Base-by-base conservation (phyloP, 2,797 vertebrate species). In the Myotis myotis region DNA sequence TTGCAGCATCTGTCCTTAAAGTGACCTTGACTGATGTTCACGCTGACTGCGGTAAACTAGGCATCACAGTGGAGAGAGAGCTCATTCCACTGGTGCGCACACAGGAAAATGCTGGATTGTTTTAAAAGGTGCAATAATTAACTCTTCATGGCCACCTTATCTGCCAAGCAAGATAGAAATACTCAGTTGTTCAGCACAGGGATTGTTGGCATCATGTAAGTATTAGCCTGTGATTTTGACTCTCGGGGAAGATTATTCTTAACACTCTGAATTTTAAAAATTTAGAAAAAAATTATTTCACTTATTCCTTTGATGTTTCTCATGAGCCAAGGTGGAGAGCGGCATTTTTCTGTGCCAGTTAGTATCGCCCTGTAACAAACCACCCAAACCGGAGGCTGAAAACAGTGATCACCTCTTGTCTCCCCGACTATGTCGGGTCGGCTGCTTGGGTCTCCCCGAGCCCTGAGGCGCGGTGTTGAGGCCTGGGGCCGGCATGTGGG, bases 211-310 rank as follows among this genome's bases (percentile, higher is more conserved):
- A 10, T 36, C 47, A 2, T 6, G 20, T 49, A 86, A 87, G 91
- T 62, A 49, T 96, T 82, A 75, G 22, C 87, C n/a, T 13, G 11
- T 87, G 75, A 91, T 97, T 96, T 95, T 93, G 91, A 96, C 66
- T 79, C 95, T 96, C 70, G 91, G 66, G 94, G 91, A 96, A 72
- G 80, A 95, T 97, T 97, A 95, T 97, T 97, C 97, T 95, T 95
- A 97, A 92, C 68, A 86, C 66, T 41, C 51, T 87, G 12, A 12
- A 82, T 96, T 47, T 82, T 92, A 95, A 97, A 96, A 93, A 94
- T 30, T 79, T 91, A 83, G 78, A 78, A 95, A 89, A 96, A 95
- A 95, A 13, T 85, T 92, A 84, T 95, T 98, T 97, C 62, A 94
- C 96, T 76, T 97, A 20, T 81, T 92, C 12, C 86, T 93, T 62